These are phyloP conservation scores for Notodonta ziczac DNA, from an alignment of 2,888 invertebrate species.

Conservation along the genomic window DNA sequence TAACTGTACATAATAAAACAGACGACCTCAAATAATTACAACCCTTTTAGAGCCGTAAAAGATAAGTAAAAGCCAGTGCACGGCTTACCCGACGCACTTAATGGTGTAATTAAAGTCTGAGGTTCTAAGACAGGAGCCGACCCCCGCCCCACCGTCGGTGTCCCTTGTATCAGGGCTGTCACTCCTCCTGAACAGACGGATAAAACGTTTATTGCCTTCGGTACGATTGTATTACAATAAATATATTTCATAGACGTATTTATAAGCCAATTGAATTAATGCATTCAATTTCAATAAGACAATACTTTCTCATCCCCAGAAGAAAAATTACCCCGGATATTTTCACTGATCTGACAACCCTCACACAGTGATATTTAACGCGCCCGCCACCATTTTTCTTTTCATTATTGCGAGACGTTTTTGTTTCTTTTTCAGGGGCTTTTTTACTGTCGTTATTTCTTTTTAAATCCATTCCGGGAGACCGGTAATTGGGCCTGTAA, in stretches of 20 bases:
- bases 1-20: not conserved
- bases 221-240: not conserved
- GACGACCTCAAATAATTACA: constrained; percentile 11
- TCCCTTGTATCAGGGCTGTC: not conserved
- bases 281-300: not conserved
- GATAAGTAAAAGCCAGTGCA: constrained; percentile 35
- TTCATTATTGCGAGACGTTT: constrained; percentile 37
- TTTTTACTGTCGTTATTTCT: constrained; percentile 16
- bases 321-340: not conserved
- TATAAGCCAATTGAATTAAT: too few relatives aligned
- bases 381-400: constrained; percentile 47
- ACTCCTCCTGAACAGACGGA: not conserved
- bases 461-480: constrained; percentile 7
- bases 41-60: constrained; percentile 33
- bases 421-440: constrained; percentile 12
- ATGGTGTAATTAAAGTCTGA: constrained; percentile 51
- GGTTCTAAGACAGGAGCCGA: constrained; percentile 17
- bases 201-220: not conserved
- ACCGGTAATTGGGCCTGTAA: constrained; percentile 9
- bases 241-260: not conserved
- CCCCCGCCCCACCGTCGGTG: not conserved
- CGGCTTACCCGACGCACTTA: constrained; percentile 37
- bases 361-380: constrained; percentile 53
- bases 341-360: not conserved
- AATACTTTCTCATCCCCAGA: not conserved